These are phyloP conservation scores for Lysiphlebus fabarum DNA, from an alignment of 1,140 invertebrate species.

Conservation along the genomic window DNA sequence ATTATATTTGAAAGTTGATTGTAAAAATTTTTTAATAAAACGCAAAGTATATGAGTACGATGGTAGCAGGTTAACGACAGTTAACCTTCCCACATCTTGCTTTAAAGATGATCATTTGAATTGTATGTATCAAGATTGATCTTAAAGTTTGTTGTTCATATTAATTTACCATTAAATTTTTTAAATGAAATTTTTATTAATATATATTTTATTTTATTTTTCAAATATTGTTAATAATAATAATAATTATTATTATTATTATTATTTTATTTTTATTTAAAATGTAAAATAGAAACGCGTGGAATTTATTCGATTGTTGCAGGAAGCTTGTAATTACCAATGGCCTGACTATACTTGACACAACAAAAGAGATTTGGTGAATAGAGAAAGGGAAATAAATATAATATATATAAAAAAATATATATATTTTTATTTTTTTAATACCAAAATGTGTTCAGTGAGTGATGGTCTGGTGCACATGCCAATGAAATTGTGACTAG, in stretches of 20 bases:
- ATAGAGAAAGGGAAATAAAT: constrained; percentile 1
- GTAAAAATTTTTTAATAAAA: constrained; percentile 28
- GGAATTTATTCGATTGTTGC: constrained; percentile 9
- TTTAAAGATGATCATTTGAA: neutral
- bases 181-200: no score
- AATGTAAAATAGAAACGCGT: neutral
- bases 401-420: constrained; percentile 7
- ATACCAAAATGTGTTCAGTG: constrained; percentile 55
- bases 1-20: constrained; percentile 13
- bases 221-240: no score
- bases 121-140: no score
- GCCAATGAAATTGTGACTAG: constrained; percentile 68
- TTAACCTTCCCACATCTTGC: constrained; percentile 37
- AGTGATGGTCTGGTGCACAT: constrained; percentile 71
- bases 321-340: constrained; percentile 20
- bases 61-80: constrained; percentile 37
- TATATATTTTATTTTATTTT: no score
- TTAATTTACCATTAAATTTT: no score
- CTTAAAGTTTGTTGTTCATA: no score
- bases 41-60: constrained; percentile 21
- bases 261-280: neutral
- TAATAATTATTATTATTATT: no score
- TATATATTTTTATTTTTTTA: neutral
- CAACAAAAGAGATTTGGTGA: neutral
- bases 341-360: neutral